Conservation (phyloP, 2,113 vertebrate genomes). For the Capreolus pygargus region DNA sequence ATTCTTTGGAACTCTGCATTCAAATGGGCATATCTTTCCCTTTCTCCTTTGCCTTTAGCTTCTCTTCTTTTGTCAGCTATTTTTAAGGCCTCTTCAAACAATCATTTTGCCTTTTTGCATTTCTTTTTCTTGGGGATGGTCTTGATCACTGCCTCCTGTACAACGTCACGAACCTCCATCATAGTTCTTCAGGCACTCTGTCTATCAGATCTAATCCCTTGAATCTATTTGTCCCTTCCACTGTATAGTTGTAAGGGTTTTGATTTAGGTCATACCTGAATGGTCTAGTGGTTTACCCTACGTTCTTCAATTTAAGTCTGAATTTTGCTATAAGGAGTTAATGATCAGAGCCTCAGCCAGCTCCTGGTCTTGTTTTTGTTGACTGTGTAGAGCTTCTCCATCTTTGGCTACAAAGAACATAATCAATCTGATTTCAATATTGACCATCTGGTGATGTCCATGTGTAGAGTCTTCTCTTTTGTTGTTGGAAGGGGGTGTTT, state of each 20-base stretch:
- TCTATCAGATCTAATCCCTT: background rate
- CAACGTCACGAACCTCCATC: accelerated
- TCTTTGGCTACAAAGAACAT: background rate
- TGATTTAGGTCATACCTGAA: background rate
- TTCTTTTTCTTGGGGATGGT: background rate
- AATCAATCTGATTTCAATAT: background rate
- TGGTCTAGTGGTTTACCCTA: background rate
- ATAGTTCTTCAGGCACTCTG: background rate
- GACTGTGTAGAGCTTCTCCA: background rate
- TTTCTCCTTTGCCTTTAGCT: background rate
- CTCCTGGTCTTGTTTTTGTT: background rate
- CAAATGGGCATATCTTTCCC: background rate
- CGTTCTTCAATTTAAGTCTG: background rate
- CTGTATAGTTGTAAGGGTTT: background rate
- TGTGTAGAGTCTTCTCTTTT: background rate
- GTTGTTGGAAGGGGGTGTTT: background rate
- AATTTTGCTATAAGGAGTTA: background rate
- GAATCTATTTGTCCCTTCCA: background rate
- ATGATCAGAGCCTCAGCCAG: background rate
- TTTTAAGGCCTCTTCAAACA: background rate
- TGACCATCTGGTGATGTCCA: background rate
- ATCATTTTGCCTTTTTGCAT: background rate
- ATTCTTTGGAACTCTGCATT: background rate
- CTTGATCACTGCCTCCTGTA: background rate
- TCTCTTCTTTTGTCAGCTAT: background rate